These are phyloP conservation scores for Rallus crepitans DNA, from an alignment of 2,797 vertebrate species.

Conservation along the genomic window DNA sequence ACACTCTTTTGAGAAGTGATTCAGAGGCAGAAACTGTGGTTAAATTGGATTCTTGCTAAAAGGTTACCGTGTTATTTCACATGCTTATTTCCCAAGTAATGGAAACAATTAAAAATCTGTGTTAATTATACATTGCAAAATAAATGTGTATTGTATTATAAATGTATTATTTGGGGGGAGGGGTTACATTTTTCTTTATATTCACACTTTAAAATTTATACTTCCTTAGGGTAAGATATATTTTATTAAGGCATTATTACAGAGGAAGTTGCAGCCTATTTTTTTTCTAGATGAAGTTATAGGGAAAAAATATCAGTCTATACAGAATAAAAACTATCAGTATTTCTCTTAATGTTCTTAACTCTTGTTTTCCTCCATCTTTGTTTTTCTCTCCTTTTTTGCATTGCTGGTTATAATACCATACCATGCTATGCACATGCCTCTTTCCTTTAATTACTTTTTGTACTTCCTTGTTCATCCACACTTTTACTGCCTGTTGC, in stretches of 20 bases:
- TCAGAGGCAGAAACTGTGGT: not conserved
- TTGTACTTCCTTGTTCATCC: conserved; percentile 63
- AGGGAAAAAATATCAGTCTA: not conserved
- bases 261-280: not conserved
- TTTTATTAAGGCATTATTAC: not conserved
- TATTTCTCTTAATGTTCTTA: conserved; percentile 39
- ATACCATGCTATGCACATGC: conserved; percentile 17
- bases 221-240: not conserved
- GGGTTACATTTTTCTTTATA: not conserved
- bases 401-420: conserved; percentile 39
- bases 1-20: not conserved
- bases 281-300: not conserved
- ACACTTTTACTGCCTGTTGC: conserved; percentile 71
- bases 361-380: conserved; percentile 17
- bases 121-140: not conserved
- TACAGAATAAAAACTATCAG: conserved; percentile 13
- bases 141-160: not conserved
- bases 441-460: conserved; percentile 74
- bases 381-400: conserved; percentile 37
- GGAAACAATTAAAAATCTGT: conserved; percentile 5
- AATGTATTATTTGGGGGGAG: not conserved
- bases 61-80: not conserved
- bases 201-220: not conserved
- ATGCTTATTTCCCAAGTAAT: not conserved
- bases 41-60: not conserved